Evolutionary conservation across 37 sponge, comb jelly and placozoan genomes (phyloP).

Genomic region (Corticium candelabrum): DNA sequence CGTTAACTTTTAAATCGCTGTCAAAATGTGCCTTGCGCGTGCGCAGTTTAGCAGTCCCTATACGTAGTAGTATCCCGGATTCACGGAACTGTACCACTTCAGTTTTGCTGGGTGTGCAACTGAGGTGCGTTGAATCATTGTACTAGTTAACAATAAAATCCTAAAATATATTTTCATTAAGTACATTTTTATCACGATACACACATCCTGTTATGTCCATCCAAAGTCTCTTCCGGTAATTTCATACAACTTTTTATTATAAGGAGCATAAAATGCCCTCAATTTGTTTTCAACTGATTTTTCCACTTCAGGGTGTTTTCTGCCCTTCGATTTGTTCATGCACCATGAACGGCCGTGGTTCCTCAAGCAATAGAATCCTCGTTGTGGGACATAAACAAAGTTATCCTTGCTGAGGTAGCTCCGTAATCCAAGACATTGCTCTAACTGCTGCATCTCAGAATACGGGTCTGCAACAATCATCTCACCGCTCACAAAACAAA

Average conservation of each 20-base stretch:
- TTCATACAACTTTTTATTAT: slow-evolving; percentile 21
- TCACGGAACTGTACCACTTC: too few species aligned
- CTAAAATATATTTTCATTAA: too few species aligned
- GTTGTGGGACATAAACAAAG: slow-evolving; percentile 35
- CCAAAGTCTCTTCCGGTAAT: slow-evolving; percentile 13
- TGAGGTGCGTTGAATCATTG: too few species aligned
- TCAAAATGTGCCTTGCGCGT: too few species aligned
- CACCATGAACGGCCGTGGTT: slow-evolving; percentile 5
- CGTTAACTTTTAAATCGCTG: too few species aligned
- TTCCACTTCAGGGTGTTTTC: slow-evolving; percentile 52
- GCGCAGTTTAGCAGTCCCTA: too few species aligned
- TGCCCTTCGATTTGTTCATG: slow-evolving; percentile 45
- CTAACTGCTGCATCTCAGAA: slow-evolving; percentile 30
- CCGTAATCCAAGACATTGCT: slow-evolving; percentile 45
- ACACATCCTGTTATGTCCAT: slow-evolving; percentile 19
- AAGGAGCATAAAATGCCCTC: slow-evolving; percentile 20
- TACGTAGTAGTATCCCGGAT: too few species aligned
- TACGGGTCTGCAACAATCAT: slow-evolving; percentile 45
- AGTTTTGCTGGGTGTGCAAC: too few species aligned
- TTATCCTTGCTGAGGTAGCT: slow-evolving; percentile 29
- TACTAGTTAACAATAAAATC: too few species aligned
- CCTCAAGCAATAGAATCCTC: slow-evolving; percentile 54
- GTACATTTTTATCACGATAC: too few species aligned
- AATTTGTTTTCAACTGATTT: slow-evolving; percentile 20
- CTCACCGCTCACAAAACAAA: slow-evolving; percentile 75